phyloP scores from a whole-genome alignment of 2,113 vertebrate species.

The Sturnira hondurensis region DNA sequence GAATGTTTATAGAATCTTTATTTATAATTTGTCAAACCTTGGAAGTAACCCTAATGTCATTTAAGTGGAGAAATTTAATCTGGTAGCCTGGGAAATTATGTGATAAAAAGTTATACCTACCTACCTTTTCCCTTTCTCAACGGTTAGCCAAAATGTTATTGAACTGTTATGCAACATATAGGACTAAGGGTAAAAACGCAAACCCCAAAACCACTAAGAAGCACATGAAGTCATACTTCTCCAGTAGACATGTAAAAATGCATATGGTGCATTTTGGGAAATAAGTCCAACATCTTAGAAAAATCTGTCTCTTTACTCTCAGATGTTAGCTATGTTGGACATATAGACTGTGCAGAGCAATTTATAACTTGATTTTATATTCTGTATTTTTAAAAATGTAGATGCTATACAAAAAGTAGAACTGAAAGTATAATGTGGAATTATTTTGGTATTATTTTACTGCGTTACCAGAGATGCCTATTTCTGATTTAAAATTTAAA shows the following conservation, averaged over 20 bases:
- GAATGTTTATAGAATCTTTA: neutral
- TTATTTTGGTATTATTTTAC: neutral
- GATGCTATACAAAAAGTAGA: neutral
- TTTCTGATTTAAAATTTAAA: neutral
- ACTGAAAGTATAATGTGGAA: neutral
- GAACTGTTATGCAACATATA: conserved; percentile 38
- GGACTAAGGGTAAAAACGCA: conserved; percentile 38
- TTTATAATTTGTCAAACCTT: neutral
- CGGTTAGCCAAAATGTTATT: conserved; percentile 71
- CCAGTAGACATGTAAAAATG: neutral
- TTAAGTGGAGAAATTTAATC: conserved; percentile 68
- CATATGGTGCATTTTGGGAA: neutral
- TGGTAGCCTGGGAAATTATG: conserved; percentile 70
- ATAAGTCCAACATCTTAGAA: neutral
- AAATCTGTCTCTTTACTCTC: neutral
- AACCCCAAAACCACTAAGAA: conserved; percentile 15
- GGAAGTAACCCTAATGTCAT: conserved; percentile 29
- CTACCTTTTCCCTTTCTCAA: conserved; percentile 23
- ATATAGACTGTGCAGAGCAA: neutral
- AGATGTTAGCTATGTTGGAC: neutral
- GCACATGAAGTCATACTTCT: conserved; percentile 1
- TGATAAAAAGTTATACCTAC: conserved; percentile 62
- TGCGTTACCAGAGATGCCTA: neutral
- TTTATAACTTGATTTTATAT: conserved; percentile 18
- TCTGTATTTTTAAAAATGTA: neutral